phyloP scores from a whole-genome alignment of 1,140 invertebrate genomes.

The Camponotus floridanus region DNA sequence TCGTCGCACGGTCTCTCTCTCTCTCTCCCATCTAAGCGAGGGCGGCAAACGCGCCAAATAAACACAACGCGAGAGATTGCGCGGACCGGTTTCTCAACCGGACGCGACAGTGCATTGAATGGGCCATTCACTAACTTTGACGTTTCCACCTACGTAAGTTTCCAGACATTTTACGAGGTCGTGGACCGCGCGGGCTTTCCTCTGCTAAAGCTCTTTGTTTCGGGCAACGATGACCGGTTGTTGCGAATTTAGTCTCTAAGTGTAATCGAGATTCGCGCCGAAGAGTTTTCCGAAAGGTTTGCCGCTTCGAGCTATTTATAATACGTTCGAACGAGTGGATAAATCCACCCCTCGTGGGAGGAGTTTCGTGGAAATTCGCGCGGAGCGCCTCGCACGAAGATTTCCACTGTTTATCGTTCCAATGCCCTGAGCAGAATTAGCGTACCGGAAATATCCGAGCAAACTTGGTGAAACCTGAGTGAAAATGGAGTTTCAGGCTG shows the following conservation, averaged over 20 bases:
- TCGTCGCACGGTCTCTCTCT: conserved; percentile 44
- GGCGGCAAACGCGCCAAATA: conserved; percentile 67
- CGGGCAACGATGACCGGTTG: conserved; percentile 38
- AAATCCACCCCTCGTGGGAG: conserved; percentile 28
- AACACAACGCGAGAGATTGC: conserved; percentile 72
- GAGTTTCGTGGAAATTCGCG: conserved; percentile 42
- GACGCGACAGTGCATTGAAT: conserved; percentile 78
- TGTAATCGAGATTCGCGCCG: conserved; percentile 26
- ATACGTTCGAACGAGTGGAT: conserved; percentile 18
- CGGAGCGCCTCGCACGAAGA: conserved; percentile 22
- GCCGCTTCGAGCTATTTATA: conserved; percentile 52
- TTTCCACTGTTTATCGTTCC: conserved; percentile 33
- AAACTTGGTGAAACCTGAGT: background rate
- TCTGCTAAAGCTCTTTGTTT: conserved; percentile 64
- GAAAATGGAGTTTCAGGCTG: background rate
- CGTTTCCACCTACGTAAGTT: conserved; percentile 81
- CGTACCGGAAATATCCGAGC: conserved; percentile 5
- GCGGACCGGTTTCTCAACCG: conserved; percentile 77
- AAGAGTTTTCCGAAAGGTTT: conserved; percentile 32
- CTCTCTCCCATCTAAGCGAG: background rate
- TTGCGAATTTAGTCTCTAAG: conserved; percentile 39
- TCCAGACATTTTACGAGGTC: conserved; percentile 81
- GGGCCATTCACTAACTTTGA: conserved; percentile 81
- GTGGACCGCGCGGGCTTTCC: conserved; percentile 51
- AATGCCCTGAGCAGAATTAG: conserved; percentile 7